Conservation (phyloP, 1,140 invertebrate species). For the Dolichoris vasculosae region DNA sequence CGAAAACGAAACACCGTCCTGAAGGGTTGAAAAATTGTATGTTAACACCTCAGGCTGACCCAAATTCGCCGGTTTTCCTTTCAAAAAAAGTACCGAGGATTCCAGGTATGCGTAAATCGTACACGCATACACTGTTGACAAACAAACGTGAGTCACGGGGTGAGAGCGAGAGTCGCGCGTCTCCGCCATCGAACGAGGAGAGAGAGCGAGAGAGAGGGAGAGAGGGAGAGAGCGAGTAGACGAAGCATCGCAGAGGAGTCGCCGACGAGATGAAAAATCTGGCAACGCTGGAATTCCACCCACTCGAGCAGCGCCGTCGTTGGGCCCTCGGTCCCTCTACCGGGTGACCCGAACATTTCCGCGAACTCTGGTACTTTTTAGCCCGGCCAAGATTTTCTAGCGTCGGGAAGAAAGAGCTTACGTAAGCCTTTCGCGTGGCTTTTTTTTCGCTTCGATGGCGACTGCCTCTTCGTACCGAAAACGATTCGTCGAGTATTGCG, state of each 20-base stretch:
- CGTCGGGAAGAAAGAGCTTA: background rate
- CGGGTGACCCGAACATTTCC: background rate
- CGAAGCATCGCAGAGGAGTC: background rate
- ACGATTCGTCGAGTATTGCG: background rate
- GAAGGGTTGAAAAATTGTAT: background rate
- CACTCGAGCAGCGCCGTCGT: conserved; percentile 38
- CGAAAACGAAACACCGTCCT: too few relatives aligned
- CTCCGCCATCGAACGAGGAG: background rate
- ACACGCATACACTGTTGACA: conserved; percentile 55
- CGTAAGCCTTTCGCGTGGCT: background rate
- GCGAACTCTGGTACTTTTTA: background rate
- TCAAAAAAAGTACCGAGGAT: background rate
- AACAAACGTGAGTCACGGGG: conserved; percentile 55
- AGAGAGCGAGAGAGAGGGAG: conserved; percentile 35
- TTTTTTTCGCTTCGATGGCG: background rate
- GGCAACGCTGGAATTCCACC: conserved; percentile 69
- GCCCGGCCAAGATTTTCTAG: too few relatives aligned
- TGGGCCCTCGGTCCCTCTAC: background rate
- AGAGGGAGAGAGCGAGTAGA: conserved; percentile 2
- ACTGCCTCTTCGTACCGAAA: background rate
- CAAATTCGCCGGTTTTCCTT: background rate
- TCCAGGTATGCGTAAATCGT: background rate
- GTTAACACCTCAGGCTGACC: background rate
- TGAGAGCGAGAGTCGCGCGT: conserved; percentile 3
- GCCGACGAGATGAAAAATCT: conserved; percentile 52